phyloP scores from a whole-genome alignment of 2,797 vertebrate species.

The Chlorospingus flavigularis region DNA sequence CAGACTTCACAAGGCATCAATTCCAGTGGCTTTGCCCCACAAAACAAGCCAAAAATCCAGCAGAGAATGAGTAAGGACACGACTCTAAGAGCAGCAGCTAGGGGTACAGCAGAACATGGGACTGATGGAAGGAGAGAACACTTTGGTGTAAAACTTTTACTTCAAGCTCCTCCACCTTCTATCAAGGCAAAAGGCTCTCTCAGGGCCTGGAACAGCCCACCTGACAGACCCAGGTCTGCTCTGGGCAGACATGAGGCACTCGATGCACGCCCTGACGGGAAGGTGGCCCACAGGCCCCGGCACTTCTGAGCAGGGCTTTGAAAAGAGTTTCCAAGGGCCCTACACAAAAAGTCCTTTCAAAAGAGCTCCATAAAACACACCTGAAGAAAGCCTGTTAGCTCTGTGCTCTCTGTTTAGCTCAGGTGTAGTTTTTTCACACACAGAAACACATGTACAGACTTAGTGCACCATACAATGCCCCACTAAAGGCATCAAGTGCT shows the following conservation, averaged over 20 bases:
- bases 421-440: constrained; percentile 51
- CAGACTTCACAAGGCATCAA: not conserved
- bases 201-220: not conserved
- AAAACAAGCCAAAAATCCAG: not conserved
- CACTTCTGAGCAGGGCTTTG: not conserved
- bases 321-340: constrained; percentile 30
- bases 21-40: not conserved
- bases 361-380: constrained; percentile 35
- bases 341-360: constrained; percentile 51
- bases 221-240: not conserved
- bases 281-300: not conserved
- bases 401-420: constrained; percentile 26
- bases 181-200: not conserved
- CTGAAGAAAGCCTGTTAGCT: constrained; percentile 26
- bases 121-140: not conserved
- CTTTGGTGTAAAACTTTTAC: not conserved
- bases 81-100: not conserved
- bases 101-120: not conserved
- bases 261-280: not conserved
- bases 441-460: constrained; percentile 44
- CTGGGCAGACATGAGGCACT: not conserved
- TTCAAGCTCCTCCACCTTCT: not conserved
- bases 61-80: constrained; percentile 1
- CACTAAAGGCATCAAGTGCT: constrained; percentile 20
- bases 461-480: constrained; percentile 18